Evolutionary conservation across 2,888 invertebrate species (phyloP), one percentile per base, ranked within the genome.

Genomic region (Dexiosoma caninum): DNA sequence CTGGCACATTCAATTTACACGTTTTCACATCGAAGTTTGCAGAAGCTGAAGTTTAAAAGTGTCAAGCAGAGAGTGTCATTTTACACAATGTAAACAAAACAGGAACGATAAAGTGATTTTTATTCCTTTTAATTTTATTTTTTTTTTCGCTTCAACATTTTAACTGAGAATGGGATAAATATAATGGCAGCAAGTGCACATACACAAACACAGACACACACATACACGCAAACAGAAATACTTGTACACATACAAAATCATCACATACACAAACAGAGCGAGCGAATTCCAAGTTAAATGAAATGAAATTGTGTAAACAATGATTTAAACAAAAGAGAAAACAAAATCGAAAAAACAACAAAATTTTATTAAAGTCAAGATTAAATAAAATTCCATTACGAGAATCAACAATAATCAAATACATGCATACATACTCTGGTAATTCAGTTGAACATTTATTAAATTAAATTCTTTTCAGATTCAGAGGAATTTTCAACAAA

Each of bases 21-120:
- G 12, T 59, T n/a, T n/a, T 59, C 16, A 27, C 44, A 27, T 27
- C 23, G 14, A 1, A 37, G 49, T 16, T 40, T 40, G 21, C 23
- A 57, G 21, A 35, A 69, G 12, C 70, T 57, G 57, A 49, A 70
- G 70, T 42, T 64, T 55, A 77, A 66, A 64, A 78, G 77, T 78
- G 77, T 78, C 64, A 71, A 78, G 64, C 64, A 44, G 57, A 71
- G 49, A 64, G 64, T 71, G 64, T 71, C 64, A 71, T 71, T 70
- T 71, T 51, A 71, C 71, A 71, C 42, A 66, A 59, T 78, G 70
- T 71, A 57, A 78, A 78, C 70, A 71, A 64, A 64, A 59, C 37
- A 57, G 35, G n/a, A 72, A 70, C 23, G 44, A 69, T 69, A 57
- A 69, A 57, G 44, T 55, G 35, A 32, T 55, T 57, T 70, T 59